Evolutionary conservation across 2,888 invertebrate species (phyloP), one percentile per base, ranked within the genome.

Genomic region (Lymantria monacha): DNA sequence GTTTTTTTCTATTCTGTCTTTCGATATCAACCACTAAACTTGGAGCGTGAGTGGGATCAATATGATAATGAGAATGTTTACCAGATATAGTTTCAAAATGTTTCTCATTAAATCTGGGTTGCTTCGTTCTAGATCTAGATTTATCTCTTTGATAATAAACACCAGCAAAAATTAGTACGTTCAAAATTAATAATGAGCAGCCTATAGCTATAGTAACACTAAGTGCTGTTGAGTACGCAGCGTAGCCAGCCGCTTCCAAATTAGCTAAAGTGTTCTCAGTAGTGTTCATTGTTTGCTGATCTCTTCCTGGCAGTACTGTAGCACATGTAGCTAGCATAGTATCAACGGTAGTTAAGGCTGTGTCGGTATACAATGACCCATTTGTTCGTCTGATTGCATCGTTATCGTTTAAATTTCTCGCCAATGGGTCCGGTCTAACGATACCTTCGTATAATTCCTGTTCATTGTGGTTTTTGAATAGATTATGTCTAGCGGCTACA

Each of bases 381-480:
- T 92, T 93, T 9, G 91, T 77, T 63, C 93, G 88, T 62, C 93
- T 89, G 56, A 92, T 91, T 55, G 93, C 92, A 58, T 95, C 95
- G 42, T 91, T 92, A 30, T 93, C 93, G 63, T 92, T 92, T 59
- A 87, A 86, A 61, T 93, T 92, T 59, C 95, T 88, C 38, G 94
- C 93, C 56, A 96, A 89, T n/a, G 96, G 96, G 85, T 97, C 97
- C 9, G 96, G 95, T 57, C 97, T 93, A 31, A 97, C 96, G 42
- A 95, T 93, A 44, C 97, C 97, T 79, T 98, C 98, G 87, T 98
- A 98, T 22, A 97, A 91, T 58, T 96, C 95, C 64, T 95, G 95
- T 80, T 97, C 97, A 78, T 97, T 96, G 86, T 97, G 96, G 87
- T 97, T 96, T 63, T 95, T 94, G 86, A 98, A 97, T 62, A 97